Evolutionary conservation across 2,113 vertebrate species (phyloP).

Genomic region (Macaca nemestrina): DNA sequence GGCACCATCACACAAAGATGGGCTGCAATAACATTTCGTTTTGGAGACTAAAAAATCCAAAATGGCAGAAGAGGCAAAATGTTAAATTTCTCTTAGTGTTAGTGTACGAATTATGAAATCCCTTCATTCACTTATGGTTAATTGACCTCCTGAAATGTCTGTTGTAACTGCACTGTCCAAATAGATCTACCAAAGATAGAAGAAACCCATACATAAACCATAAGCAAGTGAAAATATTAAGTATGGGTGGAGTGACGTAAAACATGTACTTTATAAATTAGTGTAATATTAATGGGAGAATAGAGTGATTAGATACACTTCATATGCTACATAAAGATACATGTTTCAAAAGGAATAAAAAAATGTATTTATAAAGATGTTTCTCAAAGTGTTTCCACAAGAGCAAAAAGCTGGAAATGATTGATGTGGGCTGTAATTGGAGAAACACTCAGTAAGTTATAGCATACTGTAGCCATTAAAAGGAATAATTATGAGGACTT

Average conservation of each 20-base stretch:
- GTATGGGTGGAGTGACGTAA: not conserved
- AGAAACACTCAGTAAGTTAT: not conserved
- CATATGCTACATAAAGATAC: not conserved
- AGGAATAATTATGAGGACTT: not conserved
- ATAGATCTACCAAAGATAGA: conserved; percentile 35
- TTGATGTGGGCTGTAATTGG: not conserved
- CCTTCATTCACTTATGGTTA: not conserved
- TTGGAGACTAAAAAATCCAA: not conserved
- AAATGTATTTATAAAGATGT: not conserved
- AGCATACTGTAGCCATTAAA: not conserved
- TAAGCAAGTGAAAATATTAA: not conserved
- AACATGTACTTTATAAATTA: not conserved
- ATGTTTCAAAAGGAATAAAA: not conserved
- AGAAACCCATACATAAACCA: not conserved
- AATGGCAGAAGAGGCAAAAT: not conserved
- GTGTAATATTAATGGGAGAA: not conserved
- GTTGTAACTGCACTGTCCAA: not conserved
- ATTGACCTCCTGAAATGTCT: conserved; percentile 46
- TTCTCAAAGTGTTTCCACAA: not conserved
- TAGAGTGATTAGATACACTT: not conserved
- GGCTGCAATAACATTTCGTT: not conserved
- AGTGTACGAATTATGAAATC: not conserved
- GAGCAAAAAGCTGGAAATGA: not conserved
- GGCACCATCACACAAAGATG: not conserved
- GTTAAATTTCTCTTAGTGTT: not conserved